A percentile compares a stretch with the other conserved stretches of the same genome.
Evolutionary conservation across 2,797 vertebrate genomes (phyloP).

Genomic region (Sphenopsis melanotis): DNA sequence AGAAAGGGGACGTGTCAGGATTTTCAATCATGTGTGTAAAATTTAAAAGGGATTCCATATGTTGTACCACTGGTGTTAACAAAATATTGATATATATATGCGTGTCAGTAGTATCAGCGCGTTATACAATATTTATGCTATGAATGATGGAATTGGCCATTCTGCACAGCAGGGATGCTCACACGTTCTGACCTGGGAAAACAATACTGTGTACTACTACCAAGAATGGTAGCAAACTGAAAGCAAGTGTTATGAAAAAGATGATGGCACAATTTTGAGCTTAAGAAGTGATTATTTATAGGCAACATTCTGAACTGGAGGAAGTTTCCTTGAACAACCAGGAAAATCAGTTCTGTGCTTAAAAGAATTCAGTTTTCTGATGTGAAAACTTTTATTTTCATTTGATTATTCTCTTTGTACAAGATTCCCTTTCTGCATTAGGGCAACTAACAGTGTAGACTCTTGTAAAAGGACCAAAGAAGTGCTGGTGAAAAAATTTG

Average conservation of each 20-base stretch:
- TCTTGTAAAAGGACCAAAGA: neutral
- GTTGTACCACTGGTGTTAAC: neutral
- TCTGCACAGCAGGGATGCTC: neutral
- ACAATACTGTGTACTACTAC: neutral
- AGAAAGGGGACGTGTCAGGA: neutral
- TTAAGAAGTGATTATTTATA: neutral
- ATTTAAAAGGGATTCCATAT: neutral
- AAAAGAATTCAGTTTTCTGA: neutral
- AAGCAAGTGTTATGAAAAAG: neutral
- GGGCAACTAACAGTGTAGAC: neutral
- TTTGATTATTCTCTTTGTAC: neutral
- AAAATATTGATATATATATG: neutral
- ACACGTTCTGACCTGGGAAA: neutral
- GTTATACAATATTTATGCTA: neutral
- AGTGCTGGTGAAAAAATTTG: neutral
- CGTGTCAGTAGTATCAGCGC: neutral
- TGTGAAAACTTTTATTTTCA: neutral
- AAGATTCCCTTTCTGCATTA: neutral
- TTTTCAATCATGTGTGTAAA: neutral
- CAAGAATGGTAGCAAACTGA: neutral
- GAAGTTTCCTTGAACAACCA: neutral
- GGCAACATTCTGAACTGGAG: neutral
- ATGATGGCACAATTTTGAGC: neutral
- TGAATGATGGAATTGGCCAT: neutral
- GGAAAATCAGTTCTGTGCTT: neutral